Base-by-base conservation (phyloP, 2,888 invertebrate genomes). In the Bombylius discolor region DNA sequence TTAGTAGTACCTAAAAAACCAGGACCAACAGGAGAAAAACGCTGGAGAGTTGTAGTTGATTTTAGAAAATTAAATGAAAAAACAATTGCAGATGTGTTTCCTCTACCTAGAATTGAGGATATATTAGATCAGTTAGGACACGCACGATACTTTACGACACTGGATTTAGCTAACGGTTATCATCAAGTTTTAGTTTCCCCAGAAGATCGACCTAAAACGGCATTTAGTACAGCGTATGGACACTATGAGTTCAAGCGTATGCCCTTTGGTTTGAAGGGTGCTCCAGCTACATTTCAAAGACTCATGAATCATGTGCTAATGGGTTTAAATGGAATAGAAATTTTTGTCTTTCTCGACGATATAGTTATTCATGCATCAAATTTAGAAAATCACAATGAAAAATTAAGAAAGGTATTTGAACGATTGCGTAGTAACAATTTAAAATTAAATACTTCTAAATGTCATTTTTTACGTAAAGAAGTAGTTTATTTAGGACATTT, bases 221-320 rank as follows among this genome's bases (percentile, higher is more conserved):
- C 60, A 1, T 61, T 63, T 32, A 57, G 51, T 32, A 60, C 59
- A 3, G 11, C 45, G 4, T 44, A 39, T 4, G 58, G 57, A 7
- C 57, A 61, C 23, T 59, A 55, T 36, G 47, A 59, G n/a, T n/a
- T n/a, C n/a, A n/a, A n/a, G 3, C 49, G 67, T 13, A 68, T 70
- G 67, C 68, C 68, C 1, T 68, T 72, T 57, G 71, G 67, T 4
- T 64, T 74, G 9, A 68, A 67, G 62, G 69, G 69, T 55, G 69
- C 71, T 1, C 73, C 74, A 0, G 65, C 66, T 0, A 70, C 69
- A 0, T 71, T 73, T 50, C 70, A 71, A 61, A 50, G 69, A 5
- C 56, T 68, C 48, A 73, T 72, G 70, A 66, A 70, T 50, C 64
- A 62, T 48, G 63, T 72, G 0, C 55, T 72, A 13, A 51, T 63